A percentile compares a stretch with the other conserved stretches of the same genome.
phyloP scores from a whole-genome alignment of 2,797 vertebrate species.

The Scolopax rusticola region DNA sequence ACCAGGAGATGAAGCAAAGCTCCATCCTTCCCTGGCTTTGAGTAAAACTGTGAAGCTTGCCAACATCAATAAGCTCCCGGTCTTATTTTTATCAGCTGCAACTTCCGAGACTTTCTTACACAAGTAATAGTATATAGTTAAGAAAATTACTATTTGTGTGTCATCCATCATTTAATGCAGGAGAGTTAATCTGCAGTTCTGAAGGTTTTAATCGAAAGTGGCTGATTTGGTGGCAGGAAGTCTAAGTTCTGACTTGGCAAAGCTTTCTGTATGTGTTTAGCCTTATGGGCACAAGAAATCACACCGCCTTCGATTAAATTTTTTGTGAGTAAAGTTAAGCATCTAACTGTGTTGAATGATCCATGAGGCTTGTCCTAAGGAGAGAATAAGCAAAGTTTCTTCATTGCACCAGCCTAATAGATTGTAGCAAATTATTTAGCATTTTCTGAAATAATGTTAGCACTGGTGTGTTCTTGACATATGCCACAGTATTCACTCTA shows the following conservation, averaged over 20 bases:
- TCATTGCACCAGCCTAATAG: neutral
- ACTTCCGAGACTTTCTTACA: neutral
- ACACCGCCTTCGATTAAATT: neutral
- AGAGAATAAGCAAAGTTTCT: neutral
- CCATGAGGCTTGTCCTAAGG: neutral
- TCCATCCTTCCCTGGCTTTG: neutral
- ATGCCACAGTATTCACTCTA: neutral
- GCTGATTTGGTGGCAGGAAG: neutral
- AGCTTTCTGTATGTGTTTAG: neutral
- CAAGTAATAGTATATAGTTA: neutral
- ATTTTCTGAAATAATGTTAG: neutral
- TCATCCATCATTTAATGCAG: neutral
- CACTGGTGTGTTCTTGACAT: neutral
- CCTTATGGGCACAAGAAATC: neutral
- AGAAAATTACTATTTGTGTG: neutral
- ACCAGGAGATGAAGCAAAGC: neutral
- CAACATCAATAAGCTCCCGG: neutral
- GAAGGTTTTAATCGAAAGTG: neutral
- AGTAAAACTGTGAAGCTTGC: neutral
- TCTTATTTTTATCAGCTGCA: neutral
- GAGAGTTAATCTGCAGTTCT: neutral
- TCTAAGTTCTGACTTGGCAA: neutral
- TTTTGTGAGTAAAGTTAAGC: neutral
- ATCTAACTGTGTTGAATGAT: neutral
- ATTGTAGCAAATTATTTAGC: neutral